A percentile compares a stretch with the other conserved stretches of the same genome.
Conservation (phyloP, 2,797 vertebrate species). For the Ctenosaura bakeri region DNA sequence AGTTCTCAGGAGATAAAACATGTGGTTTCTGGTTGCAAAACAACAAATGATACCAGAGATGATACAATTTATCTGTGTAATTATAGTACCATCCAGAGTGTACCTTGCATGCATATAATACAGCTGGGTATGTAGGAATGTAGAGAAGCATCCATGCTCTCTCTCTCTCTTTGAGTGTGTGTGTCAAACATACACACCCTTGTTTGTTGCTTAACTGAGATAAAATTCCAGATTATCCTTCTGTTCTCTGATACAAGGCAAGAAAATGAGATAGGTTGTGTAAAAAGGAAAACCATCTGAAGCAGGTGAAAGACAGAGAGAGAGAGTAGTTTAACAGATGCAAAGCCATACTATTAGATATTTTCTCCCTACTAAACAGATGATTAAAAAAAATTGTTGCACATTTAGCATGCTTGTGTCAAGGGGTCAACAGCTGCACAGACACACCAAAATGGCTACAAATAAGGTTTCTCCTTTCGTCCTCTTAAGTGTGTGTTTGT, state of each 20-base stretch:
- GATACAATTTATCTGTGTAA: neutral
- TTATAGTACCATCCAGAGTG: neutral
- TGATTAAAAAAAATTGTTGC: no score
- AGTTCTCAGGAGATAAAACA: neutral
- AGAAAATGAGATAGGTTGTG: neutral
- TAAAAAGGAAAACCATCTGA: neutral
- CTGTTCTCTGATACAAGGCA: neutral
- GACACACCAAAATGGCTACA: no score
- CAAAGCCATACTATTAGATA: no score
- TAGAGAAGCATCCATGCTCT: neutral
- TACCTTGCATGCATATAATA: neutral
- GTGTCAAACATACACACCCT: no score
- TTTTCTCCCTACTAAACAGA: no score
- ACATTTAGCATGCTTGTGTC: no score
- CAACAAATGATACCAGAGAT: neutral
- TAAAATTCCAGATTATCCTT: neutral
- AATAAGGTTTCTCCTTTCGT: no score
- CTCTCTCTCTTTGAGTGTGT: no score
- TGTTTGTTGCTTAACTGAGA: neutral
- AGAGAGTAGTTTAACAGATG: no score
- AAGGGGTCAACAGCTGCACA: no score
- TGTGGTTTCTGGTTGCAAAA: neutral
- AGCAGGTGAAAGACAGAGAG: no score
- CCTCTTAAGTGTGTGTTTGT: no score
- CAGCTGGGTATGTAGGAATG: neutral